Evolutionary conservation across 2,888 invertebrate genomes (phyloP).

Genomic region (Caenorhabditis zanzibari): DNA sequence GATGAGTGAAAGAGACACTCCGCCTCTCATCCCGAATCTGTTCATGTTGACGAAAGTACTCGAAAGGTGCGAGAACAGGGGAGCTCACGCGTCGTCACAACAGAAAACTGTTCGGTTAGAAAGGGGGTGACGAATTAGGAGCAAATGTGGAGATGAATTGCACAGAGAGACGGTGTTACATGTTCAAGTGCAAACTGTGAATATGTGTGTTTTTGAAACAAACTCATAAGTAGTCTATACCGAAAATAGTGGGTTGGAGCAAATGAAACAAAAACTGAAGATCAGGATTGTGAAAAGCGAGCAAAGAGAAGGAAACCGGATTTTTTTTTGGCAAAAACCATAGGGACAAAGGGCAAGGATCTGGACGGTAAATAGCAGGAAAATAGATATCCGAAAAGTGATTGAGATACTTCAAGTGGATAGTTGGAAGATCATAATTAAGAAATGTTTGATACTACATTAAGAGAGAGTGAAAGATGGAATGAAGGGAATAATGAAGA

Average conservation of each 20-base stretch:
- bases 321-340: conserved; percentile 21
- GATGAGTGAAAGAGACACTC: conserved; percentile 10
- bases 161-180: conserved; percentile 43
- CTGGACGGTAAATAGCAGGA: conserved; percentile 29
- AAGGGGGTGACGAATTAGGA: conserved; percentile 11
- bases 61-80: conserved; percentile 64
- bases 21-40: conserved; percentile 44
- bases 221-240: conserved; percentile 29
- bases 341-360: conserved; percentile 46
- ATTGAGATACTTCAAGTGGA: conserved; percentile 49
- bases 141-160: conserved; percentile 30
- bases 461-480: background rate
- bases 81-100: conserved; percentile 61
- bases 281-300: conserved; percentile 8
- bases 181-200: conserved; percentile 44
- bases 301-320: conserved; percentile 41
- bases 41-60: conserved; percentile 64
- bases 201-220: conserved; percentile 43
- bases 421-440: conserved; percentile 16
- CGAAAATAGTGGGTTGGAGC: conserved; percentile 9
- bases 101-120: conserved; percentile 51
- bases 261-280: conserved; percentile 46
- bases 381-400: conserved; percentile 37
- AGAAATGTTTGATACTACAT: background rate
- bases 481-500: no score